Base-by-base conservation (phyloP, 2,888 invertebrate species). In the Scrobipalpa costella region DNA sequence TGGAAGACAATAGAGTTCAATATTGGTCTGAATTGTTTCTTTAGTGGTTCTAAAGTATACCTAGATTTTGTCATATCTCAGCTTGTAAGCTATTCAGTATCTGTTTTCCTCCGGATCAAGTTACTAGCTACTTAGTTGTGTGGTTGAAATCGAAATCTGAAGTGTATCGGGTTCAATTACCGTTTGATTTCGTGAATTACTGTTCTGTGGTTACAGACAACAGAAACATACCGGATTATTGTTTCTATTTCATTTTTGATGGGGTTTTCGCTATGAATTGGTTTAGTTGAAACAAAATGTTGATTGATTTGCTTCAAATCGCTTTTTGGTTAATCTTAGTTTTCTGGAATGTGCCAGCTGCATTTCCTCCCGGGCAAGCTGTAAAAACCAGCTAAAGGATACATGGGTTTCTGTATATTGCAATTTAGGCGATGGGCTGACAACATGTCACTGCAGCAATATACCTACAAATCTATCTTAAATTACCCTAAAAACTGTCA, bases 61-160 rank as follows among this genome's bases (percentile, higher is more conserved):
- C n/a, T n/a, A n/a, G 44, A 59, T 59, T 44, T 59, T 59, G 59
- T 59, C 44, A 38, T 38, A 57, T 38, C 36, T 15, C 36, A 57
- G 38, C 36, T 9, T 58, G 50, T 57, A 21, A 50, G 57, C 55
- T 59, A 57, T 64, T 63, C 63, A 59, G 59, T 61, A 36, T 59
- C 59, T 44, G 44, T 68, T 69, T 71, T 65, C 55, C 15, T 44
- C 49, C 40, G 47, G 60, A 15, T 40, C 61, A 58, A 27, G 36
- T 33, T 49, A 61, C 61, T 61, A 13, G 27, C 49, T 61, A 59
- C 27, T 27, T 5, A 27, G 27, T 27, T 27, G 61, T 61, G 63
- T 15, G 63, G 59, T 63, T 55, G 38, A 58, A 58, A 60, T 61
- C 65, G 69, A 71, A 71, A 70, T 68, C 71, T 68, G 69, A 68